Evolutionary conservation across 2,113 vertebrate genomes (phyloP), one percentile per base, ranked within the genome.

Genomic region (Tringa solitaria): DNA sequence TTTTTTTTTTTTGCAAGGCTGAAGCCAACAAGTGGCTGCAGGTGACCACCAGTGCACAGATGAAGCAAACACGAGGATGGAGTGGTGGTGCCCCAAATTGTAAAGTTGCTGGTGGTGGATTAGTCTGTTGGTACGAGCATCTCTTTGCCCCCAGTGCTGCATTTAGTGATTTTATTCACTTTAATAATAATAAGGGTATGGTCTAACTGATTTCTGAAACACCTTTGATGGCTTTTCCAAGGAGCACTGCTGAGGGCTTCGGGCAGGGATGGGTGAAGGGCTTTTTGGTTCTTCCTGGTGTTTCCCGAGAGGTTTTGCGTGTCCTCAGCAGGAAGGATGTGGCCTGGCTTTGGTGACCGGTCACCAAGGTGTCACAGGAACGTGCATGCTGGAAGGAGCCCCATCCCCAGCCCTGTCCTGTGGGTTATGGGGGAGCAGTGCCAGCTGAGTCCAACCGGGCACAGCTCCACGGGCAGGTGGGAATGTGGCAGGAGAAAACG

Each of bases 351-450:
- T 41, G 64, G 39, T 39, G 28, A 35, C 51, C 0, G 5, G 23
- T 59, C 6, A 1, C 37, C 0, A 2, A 15, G 6, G 48, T 22
- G 60, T 65, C 60, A 21, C 61, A 3, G 61, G 73, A 35, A 8
- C 0, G 5, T 5, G 0, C 0, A 0, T 6, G 35, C 50, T 35
- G 60, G 9, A 30, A 32, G 60, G 6, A 70, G 33, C 64, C 50
- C 18, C 12, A 11, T 39, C 54, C 59, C 59, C 35, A 12, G 37
- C 21, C 21, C 1, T n/a, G 18, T 14, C 56, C 12, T 21, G 12
- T 5, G 41, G 14, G 41, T 39, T 39, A 39, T 41, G 19, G 19
- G 19, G 45, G 7, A n/a, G 63, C 43, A 7, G 57, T 4, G 28
- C 35, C 63, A 4, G 87, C 37, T 10, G 59, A 39, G 56, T 0